Evolutionary conservation across 2,888 invertebrate species (phyloP).

Genomic region (Stenotaenia linearis): DNA sequence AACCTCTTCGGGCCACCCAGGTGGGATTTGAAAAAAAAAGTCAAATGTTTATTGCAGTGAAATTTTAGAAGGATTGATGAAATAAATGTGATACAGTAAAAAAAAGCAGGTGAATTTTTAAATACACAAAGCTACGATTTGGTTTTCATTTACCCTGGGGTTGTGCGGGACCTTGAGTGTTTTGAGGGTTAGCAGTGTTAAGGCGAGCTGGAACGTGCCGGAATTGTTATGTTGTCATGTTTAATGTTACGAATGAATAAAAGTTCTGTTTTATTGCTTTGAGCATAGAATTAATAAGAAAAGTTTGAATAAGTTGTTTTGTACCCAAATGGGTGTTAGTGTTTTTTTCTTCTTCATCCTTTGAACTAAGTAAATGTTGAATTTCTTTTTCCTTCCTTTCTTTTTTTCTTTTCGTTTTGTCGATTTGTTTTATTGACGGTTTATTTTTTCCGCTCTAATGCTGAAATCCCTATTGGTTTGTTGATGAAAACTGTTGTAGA

Average conservation of each 20-base stretch:
- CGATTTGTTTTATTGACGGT: too few relatives aligned
- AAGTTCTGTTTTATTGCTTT: not conserved
- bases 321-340: too few relatives aligned
- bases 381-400: too few relatives aligned
- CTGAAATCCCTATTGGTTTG: too few relatives aligned
- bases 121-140: not conserved
- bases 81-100: not conserved
- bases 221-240: constrained; percentile 9
- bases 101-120: not conserved
- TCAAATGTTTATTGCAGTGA: not conserved
- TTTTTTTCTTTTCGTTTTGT: too few relatives aligned
- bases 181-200: not conserved
- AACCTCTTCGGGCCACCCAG: not conserved
- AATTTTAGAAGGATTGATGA: not conserved
- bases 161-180: not conserved
- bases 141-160: not conserved
- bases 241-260: not conserved
- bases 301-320: too few relatives aligned
- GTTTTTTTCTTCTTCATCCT: too few relatives aligned
- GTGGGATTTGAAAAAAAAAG: not conserved
- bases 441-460: too few relatives aligned
- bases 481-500: not conserved
- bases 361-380: too few relatives aligned
- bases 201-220: not conserved
- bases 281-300: too few relatives aligned